phyloP scores from a whole-genome alignment of 2,797 vertebrate genomes.

The Parambassis ranga region DNA sequence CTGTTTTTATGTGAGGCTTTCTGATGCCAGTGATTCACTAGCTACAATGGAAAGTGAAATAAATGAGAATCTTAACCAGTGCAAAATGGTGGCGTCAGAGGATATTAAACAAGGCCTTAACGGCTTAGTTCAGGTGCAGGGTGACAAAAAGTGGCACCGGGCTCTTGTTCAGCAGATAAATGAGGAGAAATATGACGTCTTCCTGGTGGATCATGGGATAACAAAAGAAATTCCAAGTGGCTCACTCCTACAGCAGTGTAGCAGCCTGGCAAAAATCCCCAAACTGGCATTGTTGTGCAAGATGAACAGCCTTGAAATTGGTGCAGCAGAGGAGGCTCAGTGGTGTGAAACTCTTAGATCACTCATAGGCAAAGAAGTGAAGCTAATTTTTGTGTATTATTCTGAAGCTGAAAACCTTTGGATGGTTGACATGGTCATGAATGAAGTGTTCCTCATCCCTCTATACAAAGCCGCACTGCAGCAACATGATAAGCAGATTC shows the following conservation, averaged over 20 bases:
- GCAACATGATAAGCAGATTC: background rate
- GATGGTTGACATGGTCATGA: slow-evolving; percentile 79
- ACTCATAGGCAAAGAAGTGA: slow-evolving; percentile 66
- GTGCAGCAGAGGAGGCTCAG: slow-evolving; percentile 19
- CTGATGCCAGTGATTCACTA: slow-evolving; percentile 50
- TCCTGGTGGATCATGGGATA: slow-evolving; percentile 79
- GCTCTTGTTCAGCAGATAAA: slow-evolving; percentile 67
- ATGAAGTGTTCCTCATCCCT: slow-evolving; percentile 46
- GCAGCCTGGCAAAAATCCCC: slow-evolving; percentile 59
- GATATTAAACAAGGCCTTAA: slow-evolving; percentile 73
- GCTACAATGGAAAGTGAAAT: slow-evolving; percentile 60
- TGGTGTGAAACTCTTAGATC: slow-evolving; percentile 46
- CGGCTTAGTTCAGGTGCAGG: slow-evolving; percentile 76
- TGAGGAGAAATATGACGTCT: slow-evolving; percentile 63
- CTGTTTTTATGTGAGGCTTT: slow-evolving; percentile 76
- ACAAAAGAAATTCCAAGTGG: slow-evolving; percentile 62
- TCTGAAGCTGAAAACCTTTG: slow-evolving; percentile 67
- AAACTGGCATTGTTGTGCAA: slow-evolving; percentile 78
- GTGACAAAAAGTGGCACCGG: slow-evolving; percentile 70
- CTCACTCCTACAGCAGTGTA: slow-evolving; percentile 55
- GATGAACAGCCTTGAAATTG: slow-evolving; percentile 62
- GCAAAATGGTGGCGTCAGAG: slow-evolving; percentile 36
- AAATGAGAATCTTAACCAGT: slow-evolving; percentile 51
- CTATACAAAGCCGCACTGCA: slow-evolving; percentile 27
- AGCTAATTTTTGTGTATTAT: slow-evolving; percentile 74